Conservation (phyloP, 2,797 vertebrate species). For the Lithobates sylvaticus region DNA sequence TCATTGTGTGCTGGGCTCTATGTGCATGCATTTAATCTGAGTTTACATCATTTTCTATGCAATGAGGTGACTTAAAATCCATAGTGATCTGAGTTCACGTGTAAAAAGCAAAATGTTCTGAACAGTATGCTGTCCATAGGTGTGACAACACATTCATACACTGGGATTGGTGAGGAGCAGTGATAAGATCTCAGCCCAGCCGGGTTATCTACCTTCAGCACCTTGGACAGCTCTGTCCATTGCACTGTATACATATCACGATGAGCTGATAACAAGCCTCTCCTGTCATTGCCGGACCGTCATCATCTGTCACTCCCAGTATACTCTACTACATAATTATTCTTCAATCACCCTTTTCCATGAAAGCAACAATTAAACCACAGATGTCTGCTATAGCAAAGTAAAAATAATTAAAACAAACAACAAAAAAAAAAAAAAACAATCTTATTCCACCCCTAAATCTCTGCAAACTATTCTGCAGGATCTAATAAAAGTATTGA, state of each 20-base stretch:
- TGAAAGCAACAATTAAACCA: background rate
- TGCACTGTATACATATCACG: too few species aligned
- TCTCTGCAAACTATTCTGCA: background rate
- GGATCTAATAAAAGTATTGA: background rate
- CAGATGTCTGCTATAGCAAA: background rate
- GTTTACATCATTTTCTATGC: too few species aligned
- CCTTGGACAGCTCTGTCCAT: constrained; percentile 1
- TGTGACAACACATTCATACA: too few species aligned
- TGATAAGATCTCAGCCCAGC: background rate
- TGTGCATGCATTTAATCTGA: too few species aligned
- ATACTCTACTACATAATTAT: background rate
- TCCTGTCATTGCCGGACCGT: background rate
- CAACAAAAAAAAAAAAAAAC: background rate
- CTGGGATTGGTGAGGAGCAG: too few species aligned
- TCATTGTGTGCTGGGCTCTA: too few species aligned
- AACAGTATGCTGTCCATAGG: too few species aligned
- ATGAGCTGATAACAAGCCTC: background rate
- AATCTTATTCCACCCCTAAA: background rate
- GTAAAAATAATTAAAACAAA: background rate
- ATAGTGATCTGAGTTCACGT: too few species aligned
- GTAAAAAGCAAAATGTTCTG: too few species aligned
- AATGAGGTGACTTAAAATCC: too few species aligned
- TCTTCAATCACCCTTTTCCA: background rate
- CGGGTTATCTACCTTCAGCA: constrained; percentile 15
- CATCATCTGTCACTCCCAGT: background rate